Evolutionary conservation across 2,113 vertebrate species (phyloP), one percentile per base, ranked within the genome.

Genomic region (Camelus dromedarius): DNA sequence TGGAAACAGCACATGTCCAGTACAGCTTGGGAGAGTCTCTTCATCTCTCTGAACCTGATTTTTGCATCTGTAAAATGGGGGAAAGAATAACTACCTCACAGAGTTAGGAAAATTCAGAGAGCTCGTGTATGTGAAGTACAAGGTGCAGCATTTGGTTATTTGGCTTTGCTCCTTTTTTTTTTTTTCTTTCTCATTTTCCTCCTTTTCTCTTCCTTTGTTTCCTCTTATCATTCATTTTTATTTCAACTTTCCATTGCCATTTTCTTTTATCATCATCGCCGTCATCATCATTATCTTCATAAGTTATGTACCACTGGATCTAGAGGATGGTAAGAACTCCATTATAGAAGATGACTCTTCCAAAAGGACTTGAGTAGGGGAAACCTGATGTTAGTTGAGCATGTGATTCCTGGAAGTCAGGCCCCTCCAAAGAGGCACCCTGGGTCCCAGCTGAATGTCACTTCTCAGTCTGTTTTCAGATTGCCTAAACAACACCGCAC

Each of bases 401-500:
- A 7, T 62, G 9, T 85, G 62, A 81, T 52, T 80, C 32, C 66
- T 88, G 4, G 6, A 72, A 77, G 15, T 62, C 18, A 72, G 1
- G 2, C 0, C 4, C 30, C 89, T 67, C 38, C 69, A 58, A 85
- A 84, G 30, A 54, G 0, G 2, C 22, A 48, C 20, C 32, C 52
- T 32, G 12, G 2, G 8, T 38, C 16, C 8, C 24, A 58, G 22
- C 10, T 92, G n/a, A 95, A 62, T 60, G 30, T 91, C 4, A 6
- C 26, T 35, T 76, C 54, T 35, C 15, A 52, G 20, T 30, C 16
- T 48, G 6, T 62, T 66, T 42, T 70, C 5, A 42, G 66, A 15
- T n/a, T 58, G 20, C 2, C 5, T n/a, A 38, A 38, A 32, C 24
- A n/a, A 4, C 7, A n/a, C 8, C 50, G 9, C 0, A 26, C 10